A percentile compares a stretch with the other conserved stretches of the same genome.
Evolutionary conservation across 2,888 invertebrate genomes (phyloP).

Genomic region (Aphrophora alni): DNA sequence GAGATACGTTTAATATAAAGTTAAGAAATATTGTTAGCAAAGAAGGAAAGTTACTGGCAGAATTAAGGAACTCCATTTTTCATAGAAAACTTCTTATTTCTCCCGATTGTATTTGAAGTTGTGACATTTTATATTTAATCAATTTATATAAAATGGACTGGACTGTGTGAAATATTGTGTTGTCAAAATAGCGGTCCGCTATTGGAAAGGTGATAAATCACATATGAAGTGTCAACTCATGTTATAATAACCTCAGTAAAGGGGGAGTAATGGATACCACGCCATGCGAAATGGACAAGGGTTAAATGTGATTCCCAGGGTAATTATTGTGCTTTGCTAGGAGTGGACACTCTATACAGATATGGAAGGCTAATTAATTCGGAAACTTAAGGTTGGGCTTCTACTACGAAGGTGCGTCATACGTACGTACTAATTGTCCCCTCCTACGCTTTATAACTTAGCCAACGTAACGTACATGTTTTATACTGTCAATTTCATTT

Average conservation of each 20-base stretch:
- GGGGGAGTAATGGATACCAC: background rate
- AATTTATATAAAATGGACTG: background rate
- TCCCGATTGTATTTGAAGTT: background rate
- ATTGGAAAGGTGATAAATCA: background rate
- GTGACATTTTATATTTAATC: background rate
- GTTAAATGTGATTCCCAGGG: background rate
- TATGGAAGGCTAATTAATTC: background rate
- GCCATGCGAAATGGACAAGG: no score
- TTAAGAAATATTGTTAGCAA: background rate
- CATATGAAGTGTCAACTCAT: background rate
- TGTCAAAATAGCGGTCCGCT: background rate
- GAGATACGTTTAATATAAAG: constrained; percentile 3
- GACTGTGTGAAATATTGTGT: background rate
- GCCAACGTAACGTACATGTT: background rate
- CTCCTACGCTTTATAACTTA: background rate
- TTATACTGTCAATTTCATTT: no score
- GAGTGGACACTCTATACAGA: background rate
- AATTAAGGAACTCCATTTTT: background rate
- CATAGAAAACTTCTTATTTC: background rate
- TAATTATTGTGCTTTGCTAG: background rate
- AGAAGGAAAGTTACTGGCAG: background rate
- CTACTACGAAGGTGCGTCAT: background rate
- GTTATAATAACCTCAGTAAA: background rate
- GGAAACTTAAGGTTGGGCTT: no score
- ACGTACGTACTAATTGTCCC: background rate